phyloP scores from a whole-genome alignment of 2,888 invertebrate genomes.

The Eupithecia inturbata region DNA sequence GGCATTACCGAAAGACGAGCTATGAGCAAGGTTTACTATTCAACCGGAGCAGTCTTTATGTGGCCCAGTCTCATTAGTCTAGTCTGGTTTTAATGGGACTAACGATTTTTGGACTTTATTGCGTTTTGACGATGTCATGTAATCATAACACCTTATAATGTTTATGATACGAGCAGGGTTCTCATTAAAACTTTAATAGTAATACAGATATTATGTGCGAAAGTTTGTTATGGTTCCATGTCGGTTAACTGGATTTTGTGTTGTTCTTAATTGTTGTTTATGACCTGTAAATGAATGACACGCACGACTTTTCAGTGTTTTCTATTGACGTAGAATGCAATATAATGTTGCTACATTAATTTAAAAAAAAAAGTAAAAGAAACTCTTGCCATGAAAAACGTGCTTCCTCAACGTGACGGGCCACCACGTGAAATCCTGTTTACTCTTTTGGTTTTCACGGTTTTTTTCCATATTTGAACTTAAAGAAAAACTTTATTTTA shows the following conservation, averaged over 20 bases:
- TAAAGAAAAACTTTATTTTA: not conserved
- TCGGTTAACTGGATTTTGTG: constrained; percentile 1
- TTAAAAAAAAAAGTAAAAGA: not conserved
- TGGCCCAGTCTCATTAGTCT: constrained; percentile 51
- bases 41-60: constrained; percentile 48
- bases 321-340: not conserved
- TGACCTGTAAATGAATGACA: constrained; percentile 7
- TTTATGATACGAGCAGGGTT: not conserved
- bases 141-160: constrained; percentile 42
- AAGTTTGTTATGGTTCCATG: constrained; percentile 25
- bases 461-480: not conserved
- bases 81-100: constrained; percentile 42
- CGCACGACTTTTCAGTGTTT: not conserved
- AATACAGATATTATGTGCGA: constrained; percentile 8
- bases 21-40: constrained; percentile 42
- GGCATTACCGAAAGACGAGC: constrained; percentile 29
- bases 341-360: not conserved
- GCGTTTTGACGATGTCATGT: constrained; percentile 52
- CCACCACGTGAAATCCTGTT: not conserved
- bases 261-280: constrained; percentile 9
- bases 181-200: constrained; percentile 21
- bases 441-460: not conserved
- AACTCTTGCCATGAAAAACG: not conserved
- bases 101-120: constrained; percentile 54
- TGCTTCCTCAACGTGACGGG: not conserved